Conservation (phyloP, 2,797 vertebrate genomes). For the Pangasius mekongensis region DNA sequence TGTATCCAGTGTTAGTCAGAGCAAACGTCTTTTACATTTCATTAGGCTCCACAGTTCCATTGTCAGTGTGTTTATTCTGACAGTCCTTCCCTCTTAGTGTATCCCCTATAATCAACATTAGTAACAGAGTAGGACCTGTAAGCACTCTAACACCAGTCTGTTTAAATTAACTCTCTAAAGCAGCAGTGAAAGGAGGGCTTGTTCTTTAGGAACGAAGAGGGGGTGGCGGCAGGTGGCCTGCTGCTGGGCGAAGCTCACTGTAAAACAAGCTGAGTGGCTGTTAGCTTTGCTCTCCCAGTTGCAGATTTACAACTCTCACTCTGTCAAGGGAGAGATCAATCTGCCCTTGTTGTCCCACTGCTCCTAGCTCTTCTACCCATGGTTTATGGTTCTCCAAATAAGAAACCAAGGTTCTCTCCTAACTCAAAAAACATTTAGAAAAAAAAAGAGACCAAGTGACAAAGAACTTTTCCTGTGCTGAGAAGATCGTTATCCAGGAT, state of each 20-base stretch:
- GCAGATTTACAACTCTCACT: constrained; percentile 47
- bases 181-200: constrained; percentile 40
- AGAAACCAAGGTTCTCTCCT: constrained; percentile 11
- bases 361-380: constrained; percentile 18
- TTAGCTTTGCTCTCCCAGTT: constrained; percentile 34
- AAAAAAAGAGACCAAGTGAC: not conserved
- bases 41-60: constrained; percentile 1
- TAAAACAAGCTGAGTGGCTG: constrained; percentile 41
- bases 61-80: constrained; percentile 33
- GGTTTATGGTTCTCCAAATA: constrained; percentile 33
- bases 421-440: not conserved
- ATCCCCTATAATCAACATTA: constrained; percentile 40
- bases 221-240: constrained; percentile 49
- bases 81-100: not conserved
- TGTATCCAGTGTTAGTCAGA: constrained; percentile 13
- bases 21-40: constrained; percentile 28
- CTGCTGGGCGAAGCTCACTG: constrained; percentile 44
- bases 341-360: constrained; percentile 35
- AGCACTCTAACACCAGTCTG: constrained; percentile 38
- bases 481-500: not conserved
- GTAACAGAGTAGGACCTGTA: constrained; percentile 22
- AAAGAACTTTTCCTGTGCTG: not conserved
- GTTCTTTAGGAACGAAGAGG: constrained; percentile 44
- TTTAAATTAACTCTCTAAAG: constrained; percentile 58
- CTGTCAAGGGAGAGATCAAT: constrained; percentile 43